These are phyloP conservation scores for Lophotriccus pileatus DNA, from an alignment of 2,797 vertebrate species.

Conservation along the genomic window DNA sequence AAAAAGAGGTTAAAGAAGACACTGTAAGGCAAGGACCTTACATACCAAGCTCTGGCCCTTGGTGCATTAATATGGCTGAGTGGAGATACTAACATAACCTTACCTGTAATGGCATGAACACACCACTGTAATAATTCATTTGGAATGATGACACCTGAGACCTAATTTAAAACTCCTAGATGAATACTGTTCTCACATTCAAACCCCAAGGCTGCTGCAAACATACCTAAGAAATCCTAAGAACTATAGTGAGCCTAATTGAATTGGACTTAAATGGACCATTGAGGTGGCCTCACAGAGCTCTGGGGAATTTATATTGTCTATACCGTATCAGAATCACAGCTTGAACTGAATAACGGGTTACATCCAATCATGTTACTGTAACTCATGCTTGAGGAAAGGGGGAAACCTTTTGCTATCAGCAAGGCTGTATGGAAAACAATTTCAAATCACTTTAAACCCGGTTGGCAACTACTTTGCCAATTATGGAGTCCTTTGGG, in stretches of 20 bases:
- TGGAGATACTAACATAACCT: conserved; percentile 77
- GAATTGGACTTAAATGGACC: conserved; percentile 85
- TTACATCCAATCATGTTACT: conserved; percentile 84
- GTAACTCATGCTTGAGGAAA: conserved; percentile 82
- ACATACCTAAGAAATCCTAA: conserved; percentile 80
- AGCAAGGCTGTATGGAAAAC: conserved; percentile 82
- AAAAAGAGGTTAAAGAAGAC: conserved; percentile 66
- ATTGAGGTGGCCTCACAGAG: conserved; percentile 79
- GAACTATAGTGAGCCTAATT: conserved; percentile 83
- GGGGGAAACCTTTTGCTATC: conserved; percentile 81
- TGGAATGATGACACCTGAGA: conserved; percentile 84
- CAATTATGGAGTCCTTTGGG: conserved; percentile 80
- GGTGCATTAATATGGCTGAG: conserved; percentile 74
- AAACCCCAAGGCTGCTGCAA: conserved; percentile 80
- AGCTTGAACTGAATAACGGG: conserved; percentile 83
- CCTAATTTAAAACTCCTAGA: conserved; percentile 84
- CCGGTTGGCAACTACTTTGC: conserved; percentile 83
- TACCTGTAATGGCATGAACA: conserved; percentile 78
- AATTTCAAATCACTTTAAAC: conserved; percentile 85
- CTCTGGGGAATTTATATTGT: conserved; percentile 82
- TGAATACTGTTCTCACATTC: conserved; percentile 82
- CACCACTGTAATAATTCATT: conserved; percentile 82
- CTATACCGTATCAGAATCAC: conserved; percentile 83
- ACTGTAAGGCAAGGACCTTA: conserved; percentile 70
- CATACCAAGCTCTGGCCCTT: conserved; percentile 63